These are phyloP conservation scores for Beroe ovata DNA, from an alignment of 37 sponge, comb jelly and placozoan species.

Conservation along the genomic window DNA sequence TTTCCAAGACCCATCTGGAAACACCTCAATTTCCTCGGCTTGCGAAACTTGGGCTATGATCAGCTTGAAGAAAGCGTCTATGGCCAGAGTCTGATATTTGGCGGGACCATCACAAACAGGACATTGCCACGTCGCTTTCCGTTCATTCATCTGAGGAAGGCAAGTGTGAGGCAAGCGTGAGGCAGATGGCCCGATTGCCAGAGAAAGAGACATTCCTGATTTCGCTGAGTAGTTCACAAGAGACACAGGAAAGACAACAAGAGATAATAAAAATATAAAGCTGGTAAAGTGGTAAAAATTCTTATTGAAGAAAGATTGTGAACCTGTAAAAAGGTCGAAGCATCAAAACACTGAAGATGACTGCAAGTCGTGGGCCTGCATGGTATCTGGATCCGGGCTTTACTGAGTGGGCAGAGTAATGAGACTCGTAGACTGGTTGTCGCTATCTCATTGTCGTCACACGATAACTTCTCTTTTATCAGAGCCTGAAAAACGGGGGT, in stretches of 20 bases:
- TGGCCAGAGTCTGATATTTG: conserved; percentile 70
- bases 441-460: conserved; percentile 79
- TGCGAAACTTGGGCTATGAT: not conserved
- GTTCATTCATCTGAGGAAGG: conserved; percentile 64
- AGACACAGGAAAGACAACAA: no score
- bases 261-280: no score
- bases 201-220: not conserved
- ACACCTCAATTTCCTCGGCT: conserved; percentile 57
- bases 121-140: conserved; percentile 90
- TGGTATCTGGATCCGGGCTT: conserved; percentile 11
- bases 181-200: not conserved
- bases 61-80: conserved; percentile 73
- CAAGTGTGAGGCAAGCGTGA: not conserved
- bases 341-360: conserved; percentile 97
- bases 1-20: conserved; percentile 64
- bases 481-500: conserved; percentile 23
- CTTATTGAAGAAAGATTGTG: not conserved
- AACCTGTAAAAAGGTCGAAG: conserved; percentile 79
- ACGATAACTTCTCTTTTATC: conserved; percentile 65
- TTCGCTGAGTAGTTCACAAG: no score
- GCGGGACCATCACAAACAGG: conserved; percentile 87
- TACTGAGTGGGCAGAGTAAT: conserved; percentile 87
- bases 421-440: conserved; percentile 86
- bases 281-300: no score
- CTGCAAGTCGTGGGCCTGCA: conserved; percentile 75